phyloP scores from a whole-genome alignment of 37 sponge, comb jelly and placozoan genomes.

The Hexactinellida sp. region DNA sequence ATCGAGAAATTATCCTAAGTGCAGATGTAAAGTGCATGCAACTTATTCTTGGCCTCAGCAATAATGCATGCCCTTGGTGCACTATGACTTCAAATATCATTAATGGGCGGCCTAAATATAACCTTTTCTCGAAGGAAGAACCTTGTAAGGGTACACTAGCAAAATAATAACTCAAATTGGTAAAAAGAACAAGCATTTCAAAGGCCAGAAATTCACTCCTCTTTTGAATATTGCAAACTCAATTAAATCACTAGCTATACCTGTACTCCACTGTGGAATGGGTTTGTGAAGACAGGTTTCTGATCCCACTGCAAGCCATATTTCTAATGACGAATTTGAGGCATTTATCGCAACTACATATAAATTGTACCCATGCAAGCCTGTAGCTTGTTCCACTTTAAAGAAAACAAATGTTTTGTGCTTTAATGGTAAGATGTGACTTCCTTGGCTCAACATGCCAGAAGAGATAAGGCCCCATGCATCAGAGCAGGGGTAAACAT shows the following conservation, averaged over 20 bases:
- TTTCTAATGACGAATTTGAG: not conserved
- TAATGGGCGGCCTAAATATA: constrained; percentile 1
- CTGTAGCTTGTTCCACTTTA: not conserved
- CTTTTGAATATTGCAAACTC: constrained; percentile 1
- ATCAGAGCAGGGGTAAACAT: not conserved
- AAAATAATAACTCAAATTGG: not conserved
- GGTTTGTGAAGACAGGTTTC: constrained; percentile 1
- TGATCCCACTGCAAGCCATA: constrained; percentile 12
- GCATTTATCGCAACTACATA: constrained; percentile 11
- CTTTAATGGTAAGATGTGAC: not conserved
- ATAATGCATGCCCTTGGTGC: constrained; percentile 16
- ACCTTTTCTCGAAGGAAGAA: not conserved
- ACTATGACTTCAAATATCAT: not conserved
- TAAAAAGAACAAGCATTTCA: constrained; percentile 14
- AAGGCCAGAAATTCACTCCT: constrained; percentile 11
- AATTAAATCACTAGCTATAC: not conserved
- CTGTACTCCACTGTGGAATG: constrained; percentile 11
- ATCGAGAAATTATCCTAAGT: constrained; percentile 5
- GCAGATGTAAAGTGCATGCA: constrained; percentile 13
- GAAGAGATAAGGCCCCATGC: not conserved
- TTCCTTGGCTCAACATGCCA: not conserved
- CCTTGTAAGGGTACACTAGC: not conserved
- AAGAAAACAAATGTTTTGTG: not conserved
- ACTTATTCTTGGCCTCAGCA: constrained; percentile 12
- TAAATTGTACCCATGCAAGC: constrained; percentile 15